Evolutionary conservation across 2,113 vertebrate species (phyloP).

Genomic region (Callopanchax toddi): DNA sequence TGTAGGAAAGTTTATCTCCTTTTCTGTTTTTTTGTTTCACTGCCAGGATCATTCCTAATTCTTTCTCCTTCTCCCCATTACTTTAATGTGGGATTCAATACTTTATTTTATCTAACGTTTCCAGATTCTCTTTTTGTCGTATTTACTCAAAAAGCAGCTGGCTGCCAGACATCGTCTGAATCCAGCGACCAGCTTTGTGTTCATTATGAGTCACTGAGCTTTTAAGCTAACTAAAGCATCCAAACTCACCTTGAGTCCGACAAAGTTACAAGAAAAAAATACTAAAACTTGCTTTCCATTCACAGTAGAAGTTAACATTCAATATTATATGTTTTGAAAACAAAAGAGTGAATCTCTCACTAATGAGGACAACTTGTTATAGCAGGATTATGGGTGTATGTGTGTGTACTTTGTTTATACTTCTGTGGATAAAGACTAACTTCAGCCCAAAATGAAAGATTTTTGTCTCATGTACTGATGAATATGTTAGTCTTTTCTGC

Average conservation of each 20-base stretch:
- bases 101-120: conserved; percentile 20
- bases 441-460: conserved; percentile 15
- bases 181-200: conserved; percentile 10
- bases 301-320: not conserved
- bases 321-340: conserved; percentile 3
- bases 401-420: conserved; percentile 22
- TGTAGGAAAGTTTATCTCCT: conserved; percentile 32
- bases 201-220: conserved; percentile 13
- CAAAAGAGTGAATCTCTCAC: conserved; percentile 6
- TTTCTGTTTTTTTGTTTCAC: conserved; percentile 17
- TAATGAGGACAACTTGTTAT: conserved; percentile 6
- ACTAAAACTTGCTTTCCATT: not conserved
- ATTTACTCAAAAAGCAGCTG: conserved; percentile 25
- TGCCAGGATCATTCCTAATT: conserved; percentile 1
- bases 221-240: not conserved
- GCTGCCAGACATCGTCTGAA: conserved; percentile 14
- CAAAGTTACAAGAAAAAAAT: not conserved
- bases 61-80: not conserved
- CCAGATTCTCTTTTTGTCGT: conserved; percentile 16
- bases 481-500: conserved; percentile 18
- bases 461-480: conserved; percentile 17
- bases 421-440: conserved; percentile 24
- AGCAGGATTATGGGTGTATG: not conserved
- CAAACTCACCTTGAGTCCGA: not conserved
- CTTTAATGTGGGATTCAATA: not conserved